These are phyloP conservation scores for Uromys caudimaculatus DNA, from an alignment of 2,797 vertebrate species.

Conservation along the genomic window DNA sequence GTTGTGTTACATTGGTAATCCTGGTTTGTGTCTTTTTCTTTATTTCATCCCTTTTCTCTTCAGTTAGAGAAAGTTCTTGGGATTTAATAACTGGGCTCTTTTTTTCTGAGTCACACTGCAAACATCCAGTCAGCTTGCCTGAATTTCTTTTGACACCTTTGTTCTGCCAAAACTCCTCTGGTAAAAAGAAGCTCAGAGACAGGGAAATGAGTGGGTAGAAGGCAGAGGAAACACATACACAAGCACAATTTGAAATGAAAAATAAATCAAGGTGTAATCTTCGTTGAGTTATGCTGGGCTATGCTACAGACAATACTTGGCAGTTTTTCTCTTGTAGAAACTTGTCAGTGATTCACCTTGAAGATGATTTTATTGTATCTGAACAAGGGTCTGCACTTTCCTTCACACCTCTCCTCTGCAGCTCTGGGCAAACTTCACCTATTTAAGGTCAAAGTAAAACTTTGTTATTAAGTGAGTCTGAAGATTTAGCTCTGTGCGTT, in stretches of 20 bases:
- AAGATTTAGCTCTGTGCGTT: background rate
- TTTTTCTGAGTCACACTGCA: background rate
- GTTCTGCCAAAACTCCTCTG: constrained; percentile 63
- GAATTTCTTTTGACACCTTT: constrained; percentile 71
- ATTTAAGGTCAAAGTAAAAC: constrained; percentile 52
- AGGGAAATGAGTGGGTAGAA: constrained; percentile 73
- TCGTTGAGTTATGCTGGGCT: constrained; percentile 67
- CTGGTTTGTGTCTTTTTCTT: constrained; percentile 23
- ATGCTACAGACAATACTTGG: constrained; percentile 47
- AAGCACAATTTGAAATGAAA: constrained; percentile 64
- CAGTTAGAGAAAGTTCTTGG: background rate
- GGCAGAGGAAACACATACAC: constrained; percentile 16
- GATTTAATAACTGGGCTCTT: constrained; percentile 10
- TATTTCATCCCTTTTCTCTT: background rate
- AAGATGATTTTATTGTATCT: constrained; percentile 59
- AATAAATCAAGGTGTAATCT: constrained; percentile 63
- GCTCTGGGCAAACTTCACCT: constrained; percentile 68
- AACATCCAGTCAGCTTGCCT: constrained; percentile 45
- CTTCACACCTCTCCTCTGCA: constrained; percentile 64
- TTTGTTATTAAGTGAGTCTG: constrained; percentile 17
- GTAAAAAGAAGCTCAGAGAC: constrained; percentile 65
- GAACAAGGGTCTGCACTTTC: constrained; percentile 63
- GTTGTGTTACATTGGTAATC: background rate
- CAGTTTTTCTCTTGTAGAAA: constrained; percentile 68
- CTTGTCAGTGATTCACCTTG: constrained; percentile 71